Evolutionary conservation across 2,888 invertebrate species (phyloP).

Genomic region (Thymelicus sylvestris): DNA sequence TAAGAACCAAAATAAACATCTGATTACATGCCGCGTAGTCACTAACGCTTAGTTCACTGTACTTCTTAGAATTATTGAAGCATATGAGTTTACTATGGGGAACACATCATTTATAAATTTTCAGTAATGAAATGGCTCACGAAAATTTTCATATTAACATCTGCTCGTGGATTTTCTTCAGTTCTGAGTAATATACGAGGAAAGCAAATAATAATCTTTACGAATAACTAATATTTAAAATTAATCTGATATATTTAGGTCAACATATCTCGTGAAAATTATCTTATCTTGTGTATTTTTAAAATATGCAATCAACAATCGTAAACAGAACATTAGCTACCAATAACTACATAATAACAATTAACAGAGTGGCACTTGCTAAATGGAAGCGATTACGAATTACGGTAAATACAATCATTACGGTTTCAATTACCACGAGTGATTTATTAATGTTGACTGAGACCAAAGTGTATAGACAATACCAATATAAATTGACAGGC

Average conservation of each 20-base stretch:
- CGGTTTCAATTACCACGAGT: constrained; percentile 2
- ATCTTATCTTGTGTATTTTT: constrained; percentile 43
- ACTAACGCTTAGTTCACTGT: constrained; percentile 15
- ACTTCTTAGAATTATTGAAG: constrained; percentile 24
- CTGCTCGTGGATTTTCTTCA: not conserved
- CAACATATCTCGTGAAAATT: constrained; percentile 22
- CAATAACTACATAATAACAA: no score
- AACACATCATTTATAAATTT: not conserved
- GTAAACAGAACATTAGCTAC: constrained; percentile 24
- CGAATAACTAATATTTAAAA: constrained; percentile 9
- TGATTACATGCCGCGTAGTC: constrained; percentile 11
- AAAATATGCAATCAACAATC: constrained; percentile 12
- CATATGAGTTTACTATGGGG: constrained; percentile 4
- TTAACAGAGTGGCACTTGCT: constrained; percentile 33
- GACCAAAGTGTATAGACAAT: not conserved
- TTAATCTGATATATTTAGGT: constrained; percentile 27
- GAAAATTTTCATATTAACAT: not conserved
- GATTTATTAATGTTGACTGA: not conserved
- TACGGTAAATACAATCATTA: constrained; percentile 28
- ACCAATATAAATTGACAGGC: constrained; percentile 10
- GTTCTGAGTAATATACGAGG: no score
- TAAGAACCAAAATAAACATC: constrained; percentile 26
- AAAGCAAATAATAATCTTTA: no score
- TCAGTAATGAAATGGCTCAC: not conserved
- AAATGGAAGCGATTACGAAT: constrained; percentile 25